Percentiles rank a stretch among this genome's conserved stretches.
Evolutionary conservation across 2,797 vertebrate genomes (phyloP).

Genomic region (Coccyzus lansbergi): DNA sequence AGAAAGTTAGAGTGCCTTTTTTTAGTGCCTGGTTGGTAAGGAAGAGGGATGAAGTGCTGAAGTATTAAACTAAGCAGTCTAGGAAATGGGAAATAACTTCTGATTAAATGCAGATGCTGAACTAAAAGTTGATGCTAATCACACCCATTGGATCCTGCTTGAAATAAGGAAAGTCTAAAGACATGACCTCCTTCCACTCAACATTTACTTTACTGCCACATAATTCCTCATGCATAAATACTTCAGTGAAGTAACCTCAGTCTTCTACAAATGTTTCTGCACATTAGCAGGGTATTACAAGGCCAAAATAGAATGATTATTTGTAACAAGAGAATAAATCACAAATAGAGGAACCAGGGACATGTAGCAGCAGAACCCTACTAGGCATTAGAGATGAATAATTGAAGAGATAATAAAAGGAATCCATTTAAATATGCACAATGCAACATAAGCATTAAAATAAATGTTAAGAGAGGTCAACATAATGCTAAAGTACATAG

Average conservation of each 20-base stretch:
- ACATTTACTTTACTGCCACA: background rate
- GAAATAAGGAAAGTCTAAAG: conserved; percentile 36
- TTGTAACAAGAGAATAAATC: conserved; percentile 34
- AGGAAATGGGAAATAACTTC: conserved; percentile 68
- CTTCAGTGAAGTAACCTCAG: conserved; percentile 26
- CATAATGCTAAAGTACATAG: background rate
- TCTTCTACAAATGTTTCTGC: conserved; percentile 51
- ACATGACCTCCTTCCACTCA: background rate
- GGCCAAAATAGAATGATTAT: background rate
- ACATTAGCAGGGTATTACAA: conserved; percentile 20
- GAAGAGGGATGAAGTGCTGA: conserved; percentile 57
- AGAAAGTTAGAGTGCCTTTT: conserved; percentile 31
- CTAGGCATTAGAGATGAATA: background rate
- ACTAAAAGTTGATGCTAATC: conserved; percentile 65
- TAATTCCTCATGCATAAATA: conserved; percentile 29
- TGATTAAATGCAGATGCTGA: conserved; percentile 76
- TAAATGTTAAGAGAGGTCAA: background rate
- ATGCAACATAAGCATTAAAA: background rate
- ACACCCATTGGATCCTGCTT: conserved; percentile 29
- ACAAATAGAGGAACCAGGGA: conserved; percentile 13
- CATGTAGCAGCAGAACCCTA: background rate
- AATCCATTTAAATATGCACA: background rate
- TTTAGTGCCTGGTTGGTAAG: conserved; percentile 32
- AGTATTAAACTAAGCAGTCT: conserved; percentile 63
- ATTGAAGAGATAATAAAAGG: background rate